Evolutionary conservation across 30 jellyfish, hydroid and myxozoan genomes (phyloP).

Genomic region (Catostylus mosaicus): DNA sequence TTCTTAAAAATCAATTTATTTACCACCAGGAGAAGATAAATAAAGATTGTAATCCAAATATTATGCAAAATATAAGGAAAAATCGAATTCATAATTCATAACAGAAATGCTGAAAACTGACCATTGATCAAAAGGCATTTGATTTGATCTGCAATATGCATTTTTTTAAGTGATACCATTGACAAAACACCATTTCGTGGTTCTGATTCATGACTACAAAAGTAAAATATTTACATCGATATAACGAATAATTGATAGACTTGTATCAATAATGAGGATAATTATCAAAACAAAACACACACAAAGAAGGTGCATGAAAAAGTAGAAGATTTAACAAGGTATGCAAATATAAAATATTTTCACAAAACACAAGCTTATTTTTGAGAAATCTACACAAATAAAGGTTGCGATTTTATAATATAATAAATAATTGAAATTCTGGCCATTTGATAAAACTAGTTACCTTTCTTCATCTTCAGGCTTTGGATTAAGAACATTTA

Average conservation of each 20-base stretch:
- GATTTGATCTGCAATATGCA: conserved; percentile 88
- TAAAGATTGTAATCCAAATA: not conserved
- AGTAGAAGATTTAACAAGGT: too few relatives aligned
- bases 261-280: not conserved
- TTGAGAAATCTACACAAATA: too few relatives aligned
- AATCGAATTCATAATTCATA: too few relatives aligned
- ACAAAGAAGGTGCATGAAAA: too few relatives aligned
- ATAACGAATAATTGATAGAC: not conserved
- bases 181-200: conserved; percentile 92
- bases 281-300: too few relatives aligned
- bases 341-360: too few relatives aligned
- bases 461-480: conserved; percentile 74
- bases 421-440: too few relatives aligned
- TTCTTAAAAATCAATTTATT: too few relatives aligned
- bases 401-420: too few relatives aligned
- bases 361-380: too few relatives aligned
- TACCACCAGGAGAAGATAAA: not conserved
- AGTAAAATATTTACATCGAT: not conserved
- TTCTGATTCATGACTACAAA: conserved; percentile 80
- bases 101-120: conserved; percentile 32
- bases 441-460: too few relatives aligned
- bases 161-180: conserved; percentile 67
- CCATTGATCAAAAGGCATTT: conserved; percentile 87
- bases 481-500: conserved; percentile 77
- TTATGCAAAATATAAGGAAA: not conserved